A percentile compares a stretch with the other conserved stretches of the same genome.
Evolutionary conservation across 2,797 vertebrate species (phyloP).

Genomic region (Psittacula derbiana): DNA sequence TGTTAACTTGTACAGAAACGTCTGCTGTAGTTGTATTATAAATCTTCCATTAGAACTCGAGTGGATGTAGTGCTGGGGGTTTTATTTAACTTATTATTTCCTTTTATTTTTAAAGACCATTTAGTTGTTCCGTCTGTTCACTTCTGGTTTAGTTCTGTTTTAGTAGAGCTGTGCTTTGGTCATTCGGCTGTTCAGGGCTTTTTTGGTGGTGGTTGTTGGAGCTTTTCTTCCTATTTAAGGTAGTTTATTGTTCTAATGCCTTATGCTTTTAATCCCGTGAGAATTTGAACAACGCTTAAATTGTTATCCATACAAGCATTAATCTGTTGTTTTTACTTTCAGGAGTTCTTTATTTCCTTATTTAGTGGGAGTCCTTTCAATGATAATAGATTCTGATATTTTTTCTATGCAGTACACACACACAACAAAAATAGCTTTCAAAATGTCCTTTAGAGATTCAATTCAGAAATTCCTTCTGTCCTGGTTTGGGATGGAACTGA

Average conservation of each 20-base stretch:
- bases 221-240: neutral
- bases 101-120: constrained; percentile 17
- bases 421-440: neutral
- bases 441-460: neutral
- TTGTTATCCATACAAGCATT: neutral
- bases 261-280: neutral
- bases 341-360: neutral
- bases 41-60: neutral
- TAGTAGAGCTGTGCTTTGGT: neutral
- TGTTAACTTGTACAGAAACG: neutral
- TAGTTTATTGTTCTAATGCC: neutral
- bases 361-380: neutral
- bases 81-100: constrained; percentile 27
- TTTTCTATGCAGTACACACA: neutral
- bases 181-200: neutral
- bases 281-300: neutral
- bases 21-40: neutral
- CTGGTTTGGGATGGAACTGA: neutral
- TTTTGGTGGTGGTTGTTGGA: fast-evolving
- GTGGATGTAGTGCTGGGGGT: neutral
- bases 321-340: neutral
- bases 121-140: constrained; percentile 29
- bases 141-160: neutral
- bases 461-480: neutral
- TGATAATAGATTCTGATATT: neutral